Evolutionary conservation across 2,797 vertebrate species (phyloP), one percentile per base, ranked within the genome.

Genomic region (Rhodeus uyekii): DNA sequence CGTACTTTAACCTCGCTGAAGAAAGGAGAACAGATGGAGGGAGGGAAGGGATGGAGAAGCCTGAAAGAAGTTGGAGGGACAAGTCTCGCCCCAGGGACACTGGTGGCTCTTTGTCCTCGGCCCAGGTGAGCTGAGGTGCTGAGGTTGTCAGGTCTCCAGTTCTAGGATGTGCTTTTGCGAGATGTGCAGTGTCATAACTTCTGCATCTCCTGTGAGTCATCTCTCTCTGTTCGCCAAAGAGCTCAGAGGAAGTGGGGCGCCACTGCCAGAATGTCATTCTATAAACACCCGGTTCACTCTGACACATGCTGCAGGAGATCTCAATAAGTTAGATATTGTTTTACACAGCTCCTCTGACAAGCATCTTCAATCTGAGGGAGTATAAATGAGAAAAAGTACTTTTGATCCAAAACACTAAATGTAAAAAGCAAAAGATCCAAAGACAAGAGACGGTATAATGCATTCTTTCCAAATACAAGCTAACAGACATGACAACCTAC

Each of bases 121-220:
- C 65, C 84, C 73, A 80, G 72, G 65, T 73, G 76, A 87, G 55
- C 81, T 16, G 18, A 83, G 76, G 64, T 46, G 63, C 72, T 60
- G 80, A 82, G 80, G 72, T 42, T 81, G 80, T 82, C 61, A 76
- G 72, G 71, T 76, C 36, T 67, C 34, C 19, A 24, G 61, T 53
- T 39, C 7, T 42, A 55, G 61, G 61, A 42, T 42, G 84, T 53
- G 44, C 79, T 78, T 76, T 71, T 75, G 34, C 19, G 18, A 48
- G 39, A 82, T 39, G 42, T 79, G 48, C 71, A 84, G 71, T 81
- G 76, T 84, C 82, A 74, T 78, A 84, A 79, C 79, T 74, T 80
- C 36, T 80, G 60, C 55, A 58, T 73, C 60, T 71, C 78, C 27
- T 63, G 69, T 78, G 81, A 83, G 68, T 83, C 81, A 87, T 83